Conservation (phyloP, 2,888 invertebrate species). For the Apeira syringaria region DNA sequence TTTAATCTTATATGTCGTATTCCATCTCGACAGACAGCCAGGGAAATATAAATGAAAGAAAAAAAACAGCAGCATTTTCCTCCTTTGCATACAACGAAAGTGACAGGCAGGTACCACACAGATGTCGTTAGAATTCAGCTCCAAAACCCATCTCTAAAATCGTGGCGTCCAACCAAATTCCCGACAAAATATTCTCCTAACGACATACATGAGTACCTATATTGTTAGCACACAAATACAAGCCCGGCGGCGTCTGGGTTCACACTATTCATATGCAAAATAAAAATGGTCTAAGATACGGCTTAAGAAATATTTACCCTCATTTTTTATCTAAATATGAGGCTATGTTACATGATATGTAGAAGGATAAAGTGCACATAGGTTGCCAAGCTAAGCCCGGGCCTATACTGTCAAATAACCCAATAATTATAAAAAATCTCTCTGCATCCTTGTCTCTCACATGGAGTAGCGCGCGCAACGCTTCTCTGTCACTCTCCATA, state of each 20-base stretch:
- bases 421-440: too few relatives aligned
- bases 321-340: too few relatives aligned
- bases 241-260: slow-evolving; percentile 23
- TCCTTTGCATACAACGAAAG: slow-evolving; percentile 3
- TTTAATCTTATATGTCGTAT: slow-evolving; percentile 7
- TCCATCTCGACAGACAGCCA: slow-evolving; percentile 3
- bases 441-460: too few relatives aligned
- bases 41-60: neutral
- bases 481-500: too few relatives aligned
- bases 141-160: slow-evolving; percentile 10
- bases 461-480: too few relatives aligned
- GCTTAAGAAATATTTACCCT: too few relatives aligned
- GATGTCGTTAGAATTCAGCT: slow-evolving; percentile 2
- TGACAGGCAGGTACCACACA: slow-evolving; percentile 1
- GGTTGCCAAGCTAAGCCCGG: too few relatives aligned
- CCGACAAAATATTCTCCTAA: slow-evolving; percentile 16
- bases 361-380: too few relatives aligned
- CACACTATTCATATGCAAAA: slow-evolving; percentile 28
- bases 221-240: slow-evolving; percentile 20
- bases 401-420: too few relatives aligned
- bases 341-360: too few relatives aligned
- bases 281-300: too few relatives aligned
- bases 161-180: slow-evolving; percentile 4
- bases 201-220: slow-evolving; percentile 9
- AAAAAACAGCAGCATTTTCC: slow-evolving; percentile 2